Evolutionary conservation across 1,140 invertebrate species (phyloP).

Genomic region (Apis cerana): DNA sequence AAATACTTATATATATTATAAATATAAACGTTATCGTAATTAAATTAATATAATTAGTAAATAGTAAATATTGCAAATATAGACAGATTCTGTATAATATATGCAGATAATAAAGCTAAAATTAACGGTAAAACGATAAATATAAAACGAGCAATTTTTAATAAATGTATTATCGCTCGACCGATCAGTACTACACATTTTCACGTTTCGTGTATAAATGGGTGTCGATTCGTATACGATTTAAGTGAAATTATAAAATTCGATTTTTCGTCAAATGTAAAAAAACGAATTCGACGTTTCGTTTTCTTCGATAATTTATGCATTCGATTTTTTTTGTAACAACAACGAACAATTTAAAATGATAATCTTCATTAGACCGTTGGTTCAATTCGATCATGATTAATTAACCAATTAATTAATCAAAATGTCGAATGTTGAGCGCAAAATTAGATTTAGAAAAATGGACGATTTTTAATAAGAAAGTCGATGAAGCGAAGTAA

Average conservation of each 20-base stretch:
- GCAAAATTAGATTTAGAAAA: background rate
- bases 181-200: no score
- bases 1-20: background rate
- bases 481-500: background rate
- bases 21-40: no score
- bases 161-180: no score
- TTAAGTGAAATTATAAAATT: background rate
- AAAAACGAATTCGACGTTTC: no score
- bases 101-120: background rate
- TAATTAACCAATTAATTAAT: background rate
- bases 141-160: background rate
- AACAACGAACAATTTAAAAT: background rate
- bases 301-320: no score
- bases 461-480: background rate
- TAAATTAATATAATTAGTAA: no score
- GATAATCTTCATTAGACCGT: background rate
- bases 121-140: background rate
- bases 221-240: background rate
- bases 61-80: background rate
- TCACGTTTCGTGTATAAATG: background rate
- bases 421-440: background rate
- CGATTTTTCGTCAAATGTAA: background rate
- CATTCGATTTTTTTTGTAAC: no score
- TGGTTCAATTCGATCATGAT: background rate
- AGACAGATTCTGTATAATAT: no score